Base-by-base conservation (phyloP, 2,888 invertebrate genomes). In the Drosophila sordidapex region DNA sequence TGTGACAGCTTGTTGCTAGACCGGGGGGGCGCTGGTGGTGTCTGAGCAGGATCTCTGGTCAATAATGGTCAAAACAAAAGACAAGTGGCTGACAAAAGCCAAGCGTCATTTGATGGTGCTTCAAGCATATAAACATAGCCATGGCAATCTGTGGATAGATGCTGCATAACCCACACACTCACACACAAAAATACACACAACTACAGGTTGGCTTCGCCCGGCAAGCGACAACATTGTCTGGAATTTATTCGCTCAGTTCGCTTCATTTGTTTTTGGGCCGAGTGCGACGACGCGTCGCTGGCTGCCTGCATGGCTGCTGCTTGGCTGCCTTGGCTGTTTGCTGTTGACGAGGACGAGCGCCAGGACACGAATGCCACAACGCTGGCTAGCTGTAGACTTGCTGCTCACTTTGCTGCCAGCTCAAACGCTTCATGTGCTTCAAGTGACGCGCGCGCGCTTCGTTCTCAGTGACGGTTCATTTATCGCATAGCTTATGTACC, bases 261-360 rank as follows among this genome's bases (percentile, higher is more conserved):
- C 81, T 90, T 90, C 91, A 91, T 90, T 91, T 91, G 84, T 90
- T 87, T 81, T 87, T 69, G 72, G 63, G 56, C 80, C 80, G 76
- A 83, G 64, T 73, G 65, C 62, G 63, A 79, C 68, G 66, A 67
- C 70, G 72, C 36, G 51, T 25, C 51, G 35, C 35, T 56, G 52
- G 2, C 31, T 49, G 52, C 36, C n/a, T 52, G 53, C 43, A 13
- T 43, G 35, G 66, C n/a, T 66, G 43, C 43, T 49, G 56, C 56
- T n/a, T 21, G 25, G 54, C 59, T 48, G 66, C 46, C 59, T 46
- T 46, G 54, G 49, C 38, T 67, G 46, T 29, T 29, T 65, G 40
- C 31, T 38, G 33, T 29, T 60, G 76, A 71, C 58, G 58, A 62
- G 49, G 36, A 61, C 76, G 66, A 74, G 40, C 40, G 40, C 43